Base-by-base conservation (phyloP, 2,113 vertebrate species). In the Alces alces region DNA sequence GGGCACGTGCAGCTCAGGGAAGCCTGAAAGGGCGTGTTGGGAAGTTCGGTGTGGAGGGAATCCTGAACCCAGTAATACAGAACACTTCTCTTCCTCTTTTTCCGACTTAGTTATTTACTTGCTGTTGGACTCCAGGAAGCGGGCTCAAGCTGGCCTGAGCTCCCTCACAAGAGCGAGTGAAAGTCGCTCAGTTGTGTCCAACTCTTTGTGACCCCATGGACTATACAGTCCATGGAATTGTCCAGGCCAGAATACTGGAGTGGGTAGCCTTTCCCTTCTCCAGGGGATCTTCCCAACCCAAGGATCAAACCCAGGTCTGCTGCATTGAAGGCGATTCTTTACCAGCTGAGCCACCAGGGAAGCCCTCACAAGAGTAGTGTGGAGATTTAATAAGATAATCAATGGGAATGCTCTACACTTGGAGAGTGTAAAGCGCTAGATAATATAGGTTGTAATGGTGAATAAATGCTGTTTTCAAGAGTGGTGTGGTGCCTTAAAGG, bases 381-480 rank as follows among this genome's bases (percentile, higher is more conserved):
- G 33, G 43, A 57, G 93, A 66, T 61, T 95, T 96, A 84, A 36
- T 91, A 39, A 57, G 86, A 3, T 92, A 43, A 70, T 52, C 70
- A 64, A 23, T 58, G 27, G 57, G 43, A n/a, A 50, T 50, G 27
- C 54, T 88, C 28, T 86, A 12, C 23, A 47, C 19, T 70, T 80
- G 76, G 60, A 57, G 36, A 43, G 30, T n/a, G 17, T 36, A 45
- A 96, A 87, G 78, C 43, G 14, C 2, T 2, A 39, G 82, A 54
- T 43, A 60, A 66, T 91, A 23, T 19, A 78, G 91, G 33, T 43
- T 96, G 27, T 84, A 61, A 61, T 91, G 55, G 50, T 66, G 55
- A 96, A 45, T 93, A 86, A 94, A 91, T 60, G 86, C 47, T 80
- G 14, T 80, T 89, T 93, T 83, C 86, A 89, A 89, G 50, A 86